These are phyloP conservation scores for Thunnus albacares DNA, from an alignment of 2,797 vertebrate genomes.

Conservation along the genomic window DNA sequence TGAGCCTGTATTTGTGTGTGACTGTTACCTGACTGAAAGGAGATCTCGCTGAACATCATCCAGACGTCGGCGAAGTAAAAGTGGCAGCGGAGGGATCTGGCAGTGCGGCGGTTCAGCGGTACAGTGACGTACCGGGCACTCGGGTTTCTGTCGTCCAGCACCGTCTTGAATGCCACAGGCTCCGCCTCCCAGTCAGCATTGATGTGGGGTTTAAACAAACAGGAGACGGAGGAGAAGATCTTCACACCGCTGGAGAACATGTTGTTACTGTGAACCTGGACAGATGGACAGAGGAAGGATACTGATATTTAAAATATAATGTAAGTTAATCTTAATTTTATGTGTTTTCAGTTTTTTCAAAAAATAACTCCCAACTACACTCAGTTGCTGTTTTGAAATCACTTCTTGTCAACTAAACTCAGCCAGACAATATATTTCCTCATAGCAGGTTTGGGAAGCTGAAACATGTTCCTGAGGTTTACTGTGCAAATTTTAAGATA, in stretches of 20 bases:
- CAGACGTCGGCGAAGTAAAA: slow-evolving; percentile 92
- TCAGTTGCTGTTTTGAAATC: no score
- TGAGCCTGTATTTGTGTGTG: background rate
- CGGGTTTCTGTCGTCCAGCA: slow-evolving; percentile 93
- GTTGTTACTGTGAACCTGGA: slow-evolving; percentile 95
- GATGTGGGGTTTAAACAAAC: slow-evolving; percentile 89
- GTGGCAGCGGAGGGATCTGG: slow-evolving; percentile 88
- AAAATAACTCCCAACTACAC: no score
- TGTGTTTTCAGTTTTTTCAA: no score
- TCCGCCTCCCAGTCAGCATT: slow-evolving; percentile 87
- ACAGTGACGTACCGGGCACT: slow-evolving; percentile 93
- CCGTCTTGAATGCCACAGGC: slow-evolving; percentile 85
- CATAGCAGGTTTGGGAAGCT: no score
- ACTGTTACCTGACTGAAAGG: slow-evolving; percentile 91
- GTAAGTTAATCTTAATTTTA: no score
- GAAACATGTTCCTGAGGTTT: no score
- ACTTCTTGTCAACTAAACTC: no score
- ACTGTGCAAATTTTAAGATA: no score
- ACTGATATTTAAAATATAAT: background rate
- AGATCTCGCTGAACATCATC: slow-evolving; percentile 97
- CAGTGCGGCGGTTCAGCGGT: slow-evolving; percentile 86
- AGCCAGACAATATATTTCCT: no score
- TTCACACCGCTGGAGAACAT: slow-evolving; percentile 93
- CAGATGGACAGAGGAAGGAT: background rate
- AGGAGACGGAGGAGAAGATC: slow-evolving; percentile 92